Percentiles rank a stretch among this genome's conserved stretches.
Conservation (phyloP, 2,797 vertebrate genomes). For the Lepilemur ruficaudatus region DNA sequence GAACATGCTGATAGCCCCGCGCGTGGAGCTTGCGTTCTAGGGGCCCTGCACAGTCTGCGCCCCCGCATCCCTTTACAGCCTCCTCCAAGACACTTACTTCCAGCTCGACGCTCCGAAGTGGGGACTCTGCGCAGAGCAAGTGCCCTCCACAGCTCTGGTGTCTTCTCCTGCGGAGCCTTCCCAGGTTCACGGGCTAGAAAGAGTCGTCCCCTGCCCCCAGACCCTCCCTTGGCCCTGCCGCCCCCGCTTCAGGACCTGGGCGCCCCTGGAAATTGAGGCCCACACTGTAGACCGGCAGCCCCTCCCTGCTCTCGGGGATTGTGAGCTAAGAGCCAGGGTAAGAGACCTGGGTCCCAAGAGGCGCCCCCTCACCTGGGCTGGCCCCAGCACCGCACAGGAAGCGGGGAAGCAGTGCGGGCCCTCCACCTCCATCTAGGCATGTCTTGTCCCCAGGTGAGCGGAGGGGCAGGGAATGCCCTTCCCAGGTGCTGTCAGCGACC, state of each 20-base stretch:
- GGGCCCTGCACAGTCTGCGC: not conserved
- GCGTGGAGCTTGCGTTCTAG: not conserved
- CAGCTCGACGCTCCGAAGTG: not conserved
- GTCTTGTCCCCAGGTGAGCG: constrained; percentile 55
- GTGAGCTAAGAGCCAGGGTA: constrained; percentile 67
- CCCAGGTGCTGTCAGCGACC: not conserved
- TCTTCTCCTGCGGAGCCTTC: not conserved
- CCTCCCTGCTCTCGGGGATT: constrained; percentile 62
- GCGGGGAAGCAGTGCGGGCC: not conserved
- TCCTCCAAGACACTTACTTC: not conserved
- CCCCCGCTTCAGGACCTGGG: not conserved
- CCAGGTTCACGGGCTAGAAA: not conserved
- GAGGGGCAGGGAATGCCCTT: not conserved
- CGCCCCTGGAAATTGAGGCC: not conserved
- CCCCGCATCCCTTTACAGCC: not conserved
- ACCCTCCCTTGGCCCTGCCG: not conserved
- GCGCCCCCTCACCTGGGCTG: not conserved
- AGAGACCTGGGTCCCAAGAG: not conserved
- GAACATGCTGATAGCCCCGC: not conserved
- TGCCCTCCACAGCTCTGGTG: not conserved
- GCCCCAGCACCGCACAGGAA: not conserved
- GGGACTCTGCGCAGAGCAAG: not conserved
- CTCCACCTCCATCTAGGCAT: constrained; percentile 10
- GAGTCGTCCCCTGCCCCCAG: not conserved
- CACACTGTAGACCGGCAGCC: not conserved